These are phyloP conservation scores for Poeciliopsis turneri DNA, from an alignment of 2,797 vertebrate species.

Conservation along the genomic window DNA sequence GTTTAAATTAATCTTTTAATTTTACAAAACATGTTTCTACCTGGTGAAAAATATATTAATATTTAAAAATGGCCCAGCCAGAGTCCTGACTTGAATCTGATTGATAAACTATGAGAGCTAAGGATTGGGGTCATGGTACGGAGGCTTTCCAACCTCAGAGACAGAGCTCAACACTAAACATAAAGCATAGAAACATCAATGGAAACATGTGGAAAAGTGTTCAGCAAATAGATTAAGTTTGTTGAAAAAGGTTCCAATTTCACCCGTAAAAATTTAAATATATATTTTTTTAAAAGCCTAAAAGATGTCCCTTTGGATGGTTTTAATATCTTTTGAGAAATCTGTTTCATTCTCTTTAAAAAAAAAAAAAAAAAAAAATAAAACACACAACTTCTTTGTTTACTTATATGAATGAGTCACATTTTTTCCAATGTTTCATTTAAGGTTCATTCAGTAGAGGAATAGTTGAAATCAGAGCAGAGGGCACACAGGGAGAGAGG, in stretches of 20 bases:
- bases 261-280: background rate
- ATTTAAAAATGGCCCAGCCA: background rate
- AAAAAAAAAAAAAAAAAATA: background rate
- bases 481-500: slow-evolving; percentile 20
- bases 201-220: background rate
- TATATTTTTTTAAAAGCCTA: background rate
- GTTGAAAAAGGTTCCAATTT: background rate
- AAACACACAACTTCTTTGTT: no score
- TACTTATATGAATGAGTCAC: background rate
- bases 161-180: background rate
- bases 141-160: background rate
- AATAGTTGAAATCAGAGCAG: slow-evolving; percentile 69
- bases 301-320: background rate
- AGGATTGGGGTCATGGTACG: background rate
- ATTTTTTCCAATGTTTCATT: slow-evolving; percentile 38
- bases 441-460: slow-evolving; percentile 71
- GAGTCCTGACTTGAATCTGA: background rate
- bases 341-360: background rate
- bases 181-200: background rate
- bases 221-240: background rate
- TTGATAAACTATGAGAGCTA: background rate
- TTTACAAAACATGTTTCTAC: background rate
- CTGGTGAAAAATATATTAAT: background rate
- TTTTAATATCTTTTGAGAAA: background rate
- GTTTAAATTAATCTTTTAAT: background rate